Percentiles rank a stretch among this genome's conserved stretches.
phyloP scores from a whole-genome alignment of 2,888 invertebrate species.

The Diachrysia chrysitis region DNA sequence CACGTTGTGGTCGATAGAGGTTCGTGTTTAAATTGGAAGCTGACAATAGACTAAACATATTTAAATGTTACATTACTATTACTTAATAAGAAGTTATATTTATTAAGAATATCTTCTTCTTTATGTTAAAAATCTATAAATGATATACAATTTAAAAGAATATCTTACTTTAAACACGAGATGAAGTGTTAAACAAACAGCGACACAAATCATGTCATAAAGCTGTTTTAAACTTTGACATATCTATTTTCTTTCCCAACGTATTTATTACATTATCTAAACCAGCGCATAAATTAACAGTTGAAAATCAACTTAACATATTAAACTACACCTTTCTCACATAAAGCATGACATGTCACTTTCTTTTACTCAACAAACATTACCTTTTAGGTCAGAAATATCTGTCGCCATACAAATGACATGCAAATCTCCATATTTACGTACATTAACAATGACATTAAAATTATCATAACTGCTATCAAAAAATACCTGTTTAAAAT shows the following conservation, averaged over 20 bases:
- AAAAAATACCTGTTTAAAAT: conserved; percentile 47
- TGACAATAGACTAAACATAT: conserved; percentile 41
- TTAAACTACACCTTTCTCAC: conserved; percentile 48
- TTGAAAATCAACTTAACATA: conserved; percentile 36
- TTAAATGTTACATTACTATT: conserved; percentile 50
- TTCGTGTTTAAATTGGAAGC: conserved; percentile 45
- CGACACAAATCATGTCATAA: conserved; percentile 1
- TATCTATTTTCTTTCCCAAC: conserved; percentile 40
- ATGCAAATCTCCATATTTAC: conserved; percentile 54
- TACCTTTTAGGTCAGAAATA: conserved; percentile 43
- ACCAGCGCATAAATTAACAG: conserved; percentile 40
- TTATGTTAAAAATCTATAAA: too few species aligned
- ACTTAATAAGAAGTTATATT: conserved; percentile 51
- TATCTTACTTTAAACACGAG: not conserved
- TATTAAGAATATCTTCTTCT: conserved; percentile 24
- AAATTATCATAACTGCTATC: conserved; percentile 61
- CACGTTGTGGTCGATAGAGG: conserved; percentile 51
- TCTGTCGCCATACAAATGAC: conserved; percentile 29
- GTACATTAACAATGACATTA: conserved; percentile 64
- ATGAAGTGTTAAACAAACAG: not conserved
- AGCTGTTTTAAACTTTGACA: conserved; percentile 22
- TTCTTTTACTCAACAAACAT: conserved; percentile 44
- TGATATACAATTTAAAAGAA: not conserved
- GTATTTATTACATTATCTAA: conserved; percentile 40
- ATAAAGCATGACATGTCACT: conserved; percentile 43